These are phyloP conservation scores for Emesis furor DNA, from an alignment of 2,888 invertebrate species.

Conservation along the genomic window DNA sequence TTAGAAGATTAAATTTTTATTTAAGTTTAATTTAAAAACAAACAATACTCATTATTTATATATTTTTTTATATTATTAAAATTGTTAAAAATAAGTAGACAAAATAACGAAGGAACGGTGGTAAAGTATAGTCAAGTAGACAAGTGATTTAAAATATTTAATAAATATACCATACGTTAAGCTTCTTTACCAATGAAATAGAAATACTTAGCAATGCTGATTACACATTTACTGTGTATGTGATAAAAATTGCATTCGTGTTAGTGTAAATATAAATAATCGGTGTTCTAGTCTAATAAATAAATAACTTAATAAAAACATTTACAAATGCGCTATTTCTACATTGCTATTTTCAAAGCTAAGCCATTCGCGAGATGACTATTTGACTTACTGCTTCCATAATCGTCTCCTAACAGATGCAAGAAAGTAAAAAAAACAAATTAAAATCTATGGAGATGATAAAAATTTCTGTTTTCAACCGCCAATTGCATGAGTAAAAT, in stretches of 20 bases:
- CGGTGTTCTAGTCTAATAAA: conserved; percentile 77
- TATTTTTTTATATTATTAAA: conserved; percentile 1
- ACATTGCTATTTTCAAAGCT: conserved; percentile 85
- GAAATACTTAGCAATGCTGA: conserved; percentile 11
- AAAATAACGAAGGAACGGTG: not conserved
- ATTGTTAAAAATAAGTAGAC: not conserved
- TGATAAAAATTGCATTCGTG: conserved; percentile 31
- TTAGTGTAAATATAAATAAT: conserved; percentile 66
- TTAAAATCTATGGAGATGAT: conserved; percentile 87
- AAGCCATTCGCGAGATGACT: conserved; percentile 89
- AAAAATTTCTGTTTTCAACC: conserved; percentile 78
- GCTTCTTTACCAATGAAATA: conserved; percentile 5
- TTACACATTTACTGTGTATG: not conserved
- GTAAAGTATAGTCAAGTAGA: not conserved
- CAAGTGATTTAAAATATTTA: conserved; percentile 4
- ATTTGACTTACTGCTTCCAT: conserved; percentile 92
- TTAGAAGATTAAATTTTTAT: conserved; percentile 16
- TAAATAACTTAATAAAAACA: conserved; percentile 72
- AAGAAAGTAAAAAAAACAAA: conserved; percentile 89
- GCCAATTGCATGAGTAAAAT: conserved; percentile 80
- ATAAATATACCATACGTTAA: conserved; percentile 11
- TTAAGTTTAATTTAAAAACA: conserved; percentile 16
- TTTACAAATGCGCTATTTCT: conserved; percentile 81
- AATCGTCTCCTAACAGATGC: conserved; percentile 92
- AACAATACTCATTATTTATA: not conserved